Evolutionary conservation across 2,888 invertebrate species (phyloP).

Genomic region (Sarcophaga caerulescens): DNA sequence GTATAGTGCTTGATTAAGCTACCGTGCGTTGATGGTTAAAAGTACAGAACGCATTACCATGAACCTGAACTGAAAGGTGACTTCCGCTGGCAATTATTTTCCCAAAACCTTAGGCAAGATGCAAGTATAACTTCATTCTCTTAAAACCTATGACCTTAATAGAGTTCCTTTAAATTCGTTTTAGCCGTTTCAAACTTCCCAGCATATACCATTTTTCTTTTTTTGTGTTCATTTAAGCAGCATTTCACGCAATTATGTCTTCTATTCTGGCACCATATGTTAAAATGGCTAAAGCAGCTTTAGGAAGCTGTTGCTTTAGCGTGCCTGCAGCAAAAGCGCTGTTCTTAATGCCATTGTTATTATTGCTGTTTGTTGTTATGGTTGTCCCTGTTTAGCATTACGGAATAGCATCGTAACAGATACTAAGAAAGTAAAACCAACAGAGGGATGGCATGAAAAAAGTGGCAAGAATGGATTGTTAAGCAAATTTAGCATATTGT

Average conservation of each 20-base stretch:
- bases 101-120: too few relatives aligned
- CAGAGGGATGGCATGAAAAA: conserved; percentile 23
- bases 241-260: conserved; percentile 71
- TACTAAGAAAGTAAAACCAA: conserved; percentile 37
- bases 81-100: too few relatives aligned
- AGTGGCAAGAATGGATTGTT: conserved; percentile 42
- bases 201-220: background rate
- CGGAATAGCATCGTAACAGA: conserved; percentile 15
- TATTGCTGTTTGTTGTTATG: background rate
- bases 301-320: conserved; percentile 51
- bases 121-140: too few relatives aligned
- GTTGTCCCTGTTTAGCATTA: conserved; percentile 12
- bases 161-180: conserved; percentile 22
- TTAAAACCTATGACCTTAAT: background rate
- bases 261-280: conserved; percentile 69
- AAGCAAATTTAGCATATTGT: conserved; percentile 70
- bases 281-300: conserved; percentile 63
- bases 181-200: background rate
- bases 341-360: background rate
- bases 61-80: too few relatives aligned
- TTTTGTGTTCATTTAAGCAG: conserved; percentile 1
- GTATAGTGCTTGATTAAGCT: too few relatives aligned
- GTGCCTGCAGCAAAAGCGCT: conserved; percentile 5
- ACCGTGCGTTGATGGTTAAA: too few relatives aligned
- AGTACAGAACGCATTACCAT: too few relatives aligned